Base-by-base conservation (phyloP, 2,113 vertebrate genomes). In the Syngnathus scovelli region DNA sequence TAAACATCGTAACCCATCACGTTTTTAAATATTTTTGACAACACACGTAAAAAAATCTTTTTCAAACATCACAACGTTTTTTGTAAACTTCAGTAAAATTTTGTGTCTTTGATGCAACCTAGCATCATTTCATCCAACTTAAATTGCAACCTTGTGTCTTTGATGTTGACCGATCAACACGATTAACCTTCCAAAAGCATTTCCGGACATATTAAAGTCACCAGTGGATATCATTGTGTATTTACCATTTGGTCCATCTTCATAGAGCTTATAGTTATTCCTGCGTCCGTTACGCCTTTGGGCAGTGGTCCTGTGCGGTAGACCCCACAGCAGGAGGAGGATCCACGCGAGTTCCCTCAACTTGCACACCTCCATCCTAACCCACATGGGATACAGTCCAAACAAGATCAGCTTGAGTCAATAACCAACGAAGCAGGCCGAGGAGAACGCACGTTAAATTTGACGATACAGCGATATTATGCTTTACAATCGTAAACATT, bases 211-310 rank as follows among this genome's bases (percentile, higher is more conserved):
- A 48, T 33, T 33, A 33, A 33, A 33, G 27, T 33, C 27, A 0
- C 27, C 27, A 33, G 27, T 33, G 27, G 27, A 33, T 33, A 33
- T 33, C 27, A 33, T 33, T 33, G 27, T 3, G 27, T 33, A 33
- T 33, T 76, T 89, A 94, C 91, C 92, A 60, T 88, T 88, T 63
- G 61, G 66, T 78, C 78, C 83, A 37, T 85, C 74, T 66, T 79
- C 88, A 43, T 76, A 78, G 62, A 81, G 0, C 1, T 82, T 76
- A 88, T 82, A 85, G 71, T 87, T 88, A 77, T 78, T 70, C 70
- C 83, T 88, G 56, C 69, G 79, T 70, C 82, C 90, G 52, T 68
- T 92, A 79, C 84, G 91, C 16, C 69, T 90, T 76, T 94, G 93
- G 67, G 89, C 86, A 21, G 78, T 12, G 27, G 76, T 84, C 23